Evolutionary conservation across 2,888 invertebrate species (phyloP), one percentile per base, ranked within the genome.

Genomic region (Latheticus oryzae): DNA sequence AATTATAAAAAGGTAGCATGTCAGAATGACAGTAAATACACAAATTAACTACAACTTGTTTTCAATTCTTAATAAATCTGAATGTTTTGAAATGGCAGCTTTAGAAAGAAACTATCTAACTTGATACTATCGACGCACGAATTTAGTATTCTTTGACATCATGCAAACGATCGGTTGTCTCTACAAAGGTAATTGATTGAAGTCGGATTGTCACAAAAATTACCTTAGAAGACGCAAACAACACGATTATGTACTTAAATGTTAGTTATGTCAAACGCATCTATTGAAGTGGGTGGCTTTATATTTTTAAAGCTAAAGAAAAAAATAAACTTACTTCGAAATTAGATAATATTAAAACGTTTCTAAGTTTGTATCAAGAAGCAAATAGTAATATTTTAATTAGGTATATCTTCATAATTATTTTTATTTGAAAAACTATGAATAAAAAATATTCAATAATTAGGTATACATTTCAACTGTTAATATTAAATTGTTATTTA

Each of bases 1-100:
- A 53, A 58, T 54, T 61, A 65, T 59, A 37, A 55, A 43, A 28
- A 12, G 48, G 45, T 63, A 60, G 64, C 66, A 63, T 66, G 66
- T 63, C 61, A 47, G 60, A 32, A 50, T 59, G 58, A 33, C 58
- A 57, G 62, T 66, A 66, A 66, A 66, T 66, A 66, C 62, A 66
- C 66, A 62, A 66, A 66, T 66, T 65, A 65, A 53, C 63, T 60
- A 59, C 61, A 59, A 58, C 50, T 42, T 21, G 38, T 61, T 57
- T 58, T 66, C 42, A 65, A 66, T 66, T 63, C 62, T 66, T 66
- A 62, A 66, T 66, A 62, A 64, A 63, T 63, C 63, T 64, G 58
- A 57, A 62, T 66, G 64, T 66, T 66, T 66, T 66, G 63, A 64
- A 66, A 60, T 61, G 62, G 65, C 47, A 58, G 58, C 53, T 38